Conservation (phyloP, 2,113 vertebrate genomes). For the Phylloscopus trochilus region DNA sequence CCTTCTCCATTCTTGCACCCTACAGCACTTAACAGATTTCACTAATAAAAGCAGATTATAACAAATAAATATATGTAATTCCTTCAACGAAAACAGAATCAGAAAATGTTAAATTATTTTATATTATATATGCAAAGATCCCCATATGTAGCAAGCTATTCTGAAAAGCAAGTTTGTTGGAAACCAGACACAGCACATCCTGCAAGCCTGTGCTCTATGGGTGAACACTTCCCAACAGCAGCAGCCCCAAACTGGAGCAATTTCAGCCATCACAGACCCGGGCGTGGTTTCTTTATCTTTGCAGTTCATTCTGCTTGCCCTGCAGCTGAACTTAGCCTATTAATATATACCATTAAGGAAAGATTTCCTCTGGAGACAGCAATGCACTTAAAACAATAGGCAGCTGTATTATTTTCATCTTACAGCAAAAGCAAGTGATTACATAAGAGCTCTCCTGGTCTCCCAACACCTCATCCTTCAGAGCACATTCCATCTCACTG, state of each 20-base stretch:
- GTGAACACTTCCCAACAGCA: not conserved
- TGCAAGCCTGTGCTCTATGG: not conserved
- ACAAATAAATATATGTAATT: not conserved
- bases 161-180: not conserved
- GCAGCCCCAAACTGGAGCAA: not conserved
- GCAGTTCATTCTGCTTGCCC: not conserved
- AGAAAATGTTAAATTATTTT: not conserved
- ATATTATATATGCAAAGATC: not conserved
- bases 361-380: conserved; percentile 10
- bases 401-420: not conserved
- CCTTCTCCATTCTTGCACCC: not conserved
- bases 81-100: not conserved
- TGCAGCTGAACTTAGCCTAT: conserved; percentile 22
- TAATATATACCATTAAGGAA: not conserved
- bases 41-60: not conserved
- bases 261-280: not conserved
- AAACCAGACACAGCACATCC: not conserved
- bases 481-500: not conserved
- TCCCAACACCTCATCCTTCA: not conserved
- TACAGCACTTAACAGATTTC: not conserved
- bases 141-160: not conserved
- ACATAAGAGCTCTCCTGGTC: not conserved
- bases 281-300: not conserved
- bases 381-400: not conserved
- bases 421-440: not conserved